Base-by-base conservation (phyloP, 1,140 invertebrate species). In the Aphidius gifuensis region DNA sequence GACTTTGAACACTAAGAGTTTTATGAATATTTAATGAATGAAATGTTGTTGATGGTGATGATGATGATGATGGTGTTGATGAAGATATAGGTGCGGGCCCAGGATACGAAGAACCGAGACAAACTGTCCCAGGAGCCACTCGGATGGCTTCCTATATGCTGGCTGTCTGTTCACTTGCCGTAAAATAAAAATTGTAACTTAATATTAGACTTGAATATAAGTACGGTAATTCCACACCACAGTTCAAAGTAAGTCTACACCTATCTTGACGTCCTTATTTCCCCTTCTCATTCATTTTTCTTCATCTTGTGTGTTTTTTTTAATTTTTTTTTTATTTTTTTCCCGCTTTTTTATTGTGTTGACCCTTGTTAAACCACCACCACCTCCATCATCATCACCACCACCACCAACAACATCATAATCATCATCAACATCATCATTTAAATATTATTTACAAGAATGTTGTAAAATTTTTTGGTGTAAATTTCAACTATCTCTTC, bases 81-180 rank as follows among this genome's bases (percentile, higher is more conserved):
- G 60, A 56, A 58, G n/a, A 55, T 44, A 66, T 69, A 74, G 74
- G 71, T 78, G 1, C 23, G 74, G 76, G 72, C 72, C 71, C 74
- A 11, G 39, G 58, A 73, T 67, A 67, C 70, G 64, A 71, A 64
- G 66, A 64, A 66, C 64, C 71, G 67, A 73, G 74, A 55, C 39
- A 55, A 38, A 81, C 79, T 81, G 79, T 78, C 76, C 69, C 75
- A 74, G 66, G 67, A 68, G 69, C 72, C 4, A 71, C 71, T 76
- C 77, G 69, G 76, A 80, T 80, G 78, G 79, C 78, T 81, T 80
- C 79, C 80, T 81, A 81, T 81, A 80, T 80, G 79, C 80, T 73
- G 80, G 78, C 79, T 76, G 73, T 72, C 75, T 80, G 79, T 80
- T 80, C 80, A 80, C 76, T 80, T 80, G 79, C 71, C 80, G 78